phyloP scores from a whole-genome alignment of 1,140 invertebrate species.

The Linepithema humile region DNA sequence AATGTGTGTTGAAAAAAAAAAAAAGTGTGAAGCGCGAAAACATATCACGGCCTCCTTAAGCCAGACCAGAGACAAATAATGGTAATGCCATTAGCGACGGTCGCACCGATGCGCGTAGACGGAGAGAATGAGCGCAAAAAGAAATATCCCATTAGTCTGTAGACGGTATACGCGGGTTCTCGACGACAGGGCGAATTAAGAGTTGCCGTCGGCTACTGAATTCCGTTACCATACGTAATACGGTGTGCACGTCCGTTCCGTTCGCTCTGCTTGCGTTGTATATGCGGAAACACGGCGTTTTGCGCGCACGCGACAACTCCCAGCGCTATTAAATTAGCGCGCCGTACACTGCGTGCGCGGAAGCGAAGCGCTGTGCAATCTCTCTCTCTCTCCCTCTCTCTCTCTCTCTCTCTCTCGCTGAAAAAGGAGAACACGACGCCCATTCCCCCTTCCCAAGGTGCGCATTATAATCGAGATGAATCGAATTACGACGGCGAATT shows the following conservation, averaged over 20 bases:
- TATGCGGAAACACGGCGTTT: slow-evolving; percentile 10
- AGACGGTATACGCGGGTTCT: background rate
- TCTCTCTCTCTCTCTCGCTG: no score
- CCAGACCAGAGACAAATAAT: background rate
- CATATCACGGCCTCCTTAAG: background rate
- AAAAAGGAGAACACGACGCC: background rate
- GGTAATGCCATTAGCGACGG: slow-evolving; percentile 15
- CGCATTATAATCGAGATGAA: background rate
- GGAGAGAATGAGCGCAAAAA: background rate
- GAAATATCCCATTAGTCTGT: slow-evolving; percentile 17
- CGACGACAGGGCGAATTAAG: background rate
- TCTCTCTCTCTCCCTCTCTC: no score
- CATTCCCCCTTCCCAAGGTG: background rate
- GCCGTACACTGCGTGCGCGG: background rate
- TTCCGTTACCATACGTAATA: background rate
- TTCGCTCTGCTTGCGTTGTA: background rate
- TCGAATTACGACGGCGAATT: background rate
- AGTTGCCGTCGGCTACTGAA: slow-evolving; percentile 3
- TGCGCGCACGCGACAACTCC: slow-evolving; percentile 6
- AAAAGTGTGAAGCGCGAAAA: background rate
- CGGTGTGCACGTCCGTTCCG: background rate
- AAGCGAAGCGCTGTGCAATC: background rate
- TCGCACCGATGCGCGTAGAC: background rate
- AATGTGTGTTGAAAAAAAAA: no score
- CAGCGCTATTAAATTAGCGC: slow-evolving; percentile 17